phyloP scores from a whole-genome alignment of 2,888 invertebrate species.

The Lasius fuliginosus region DNA sequence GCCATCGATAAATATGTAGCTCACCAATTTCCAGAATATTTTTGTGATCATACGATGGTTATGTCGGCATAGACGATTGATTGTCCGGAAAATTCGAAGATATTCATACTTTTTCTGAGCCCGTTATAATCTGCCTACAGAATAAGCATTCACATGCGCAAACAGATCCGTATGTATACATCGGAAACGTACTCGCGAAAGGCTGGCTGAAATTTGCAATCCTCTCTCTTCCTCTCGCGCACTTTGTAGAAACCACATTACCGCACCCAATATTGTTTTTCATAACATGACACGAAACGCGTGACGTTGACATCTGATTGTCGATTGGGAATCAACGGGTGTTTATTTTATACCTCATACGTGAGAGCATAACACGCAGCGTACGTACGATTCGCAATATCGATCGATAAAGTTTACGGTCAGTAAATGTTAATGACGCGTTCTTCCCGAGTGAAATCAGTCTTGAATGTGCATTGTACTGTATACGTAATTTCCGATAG shows the following conservation, averaged over 20 bases:
- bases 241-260: constrained; percentile 14
- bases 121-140: constrained; percentile 20
- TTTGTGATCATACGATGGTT: constrained; percentile 4
- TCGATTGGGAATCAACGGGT: constrained; percentile 21
- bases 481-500: constrained; percentile 13
- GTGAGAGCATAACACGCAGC: neutral
- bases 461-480: constrained; percentile 13
- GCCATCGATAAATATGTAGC: neutral
- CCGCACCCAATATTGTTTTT: constrained; percentile 43
- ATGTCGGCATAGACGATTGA: neutral
- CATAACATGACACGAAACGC: constrained; percentile 30
- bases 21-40: constrained; percentile 29
- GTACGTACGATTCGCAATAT: neutral
- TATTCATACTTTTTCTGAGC: constrained; percentile 28
- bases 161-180: constrained; percentile 23
- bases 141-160: constrained; percentile 45
- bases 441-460: neutral
- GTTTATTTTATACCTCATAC: neutral
- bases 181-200: constrained; percentile 42
- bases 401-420: constrained; percentile 2
- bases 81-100: constrained; percentile 13
- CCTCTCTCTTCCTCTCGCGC: neutral
- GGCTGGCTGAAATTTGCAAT: constrained; percentile 45
- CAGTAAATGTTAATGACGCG: constrained; percentile 30
- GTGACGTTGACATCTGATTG: constrained; percentile 30